phyloP scores from a whole-genome alignment of 2,113 vertebrate genomes.

The Dinomys branickii region DNA sequence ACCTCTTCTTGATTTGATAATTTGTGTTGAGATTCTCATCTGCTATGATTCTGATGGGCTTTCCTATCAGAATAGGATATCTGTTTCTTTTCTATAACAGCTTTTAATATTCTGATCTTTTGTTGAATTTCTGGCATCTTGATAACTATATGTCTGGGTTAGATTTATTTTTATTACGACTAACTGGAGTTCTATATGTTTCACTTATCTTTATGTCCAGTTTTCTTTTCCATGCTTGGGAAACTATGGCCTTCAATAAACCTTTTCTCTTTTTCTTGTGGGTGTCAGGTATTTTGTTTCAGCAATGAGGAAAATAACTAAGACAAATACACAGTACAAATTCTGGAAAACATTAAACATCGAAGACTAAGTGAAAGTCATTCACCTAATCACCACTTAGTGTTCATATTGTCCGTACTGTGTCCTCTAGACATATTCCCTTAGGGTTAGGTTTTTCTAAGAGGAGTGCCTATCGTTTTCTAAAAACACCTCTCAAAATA shows the following conservation, averaged over 20 bases:
- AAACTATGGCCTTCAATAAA: neutral
- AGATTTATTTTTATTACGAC: too few relatives aligned
- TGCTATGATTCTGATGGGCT: too few relatives aligned
- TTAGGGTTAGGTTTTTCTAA: neutral
- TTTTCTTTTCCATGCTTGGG: too few relatives aligned
- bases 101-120: too few relatives aligned
- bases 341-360: neutral
- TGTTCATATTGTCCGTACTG: neutral
- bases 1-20: too few relatives aligned
- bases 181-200: too few relatives aligned
- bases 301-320: neutral
- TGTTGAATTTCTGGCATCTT: too few relatives aligned
- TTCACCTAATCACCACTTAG: neutral
- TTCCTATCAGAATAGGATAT: too few relatives aligned
- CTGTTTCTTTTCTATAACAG: too few relatives aligned
- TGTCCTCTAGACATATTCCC: neutral
- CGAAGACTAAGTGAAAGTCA: neutral
- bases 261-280: neutral
- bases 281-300: neutral
- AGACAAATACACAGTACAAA: neutral
- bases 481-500: slow-evolving; percentile 52
- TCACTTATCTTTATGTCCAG: too few relatives aligned
- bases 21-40: too few relatives aligned
- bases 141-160: too few relatives aligned
- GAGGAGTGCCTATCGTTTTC: neutral